Conservation (phyloP, 2,113 vertebrate species). For the Pteronura brasiliensis region DNA sequence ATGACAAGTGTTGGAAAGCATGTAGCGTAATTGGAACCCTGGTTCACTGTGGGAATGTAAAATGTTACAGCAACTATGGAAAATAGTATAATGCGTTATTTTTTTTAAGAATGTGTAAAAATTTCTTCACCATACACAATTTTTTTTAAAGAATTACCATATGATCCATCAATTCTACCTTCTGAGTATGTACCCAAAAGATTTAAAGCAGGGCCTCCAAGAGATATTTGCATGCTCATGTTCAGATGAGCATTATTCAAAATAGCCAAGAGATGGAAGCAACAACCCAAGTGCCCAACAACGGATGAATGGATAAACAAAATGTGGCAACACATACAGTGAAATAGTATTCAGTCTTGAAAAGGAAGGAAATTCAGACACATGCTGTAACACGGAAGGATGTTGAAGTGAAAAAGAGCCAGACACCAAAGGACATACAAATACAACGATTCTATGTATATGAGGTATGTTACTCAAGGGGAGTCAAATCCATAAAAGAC, state of each 20-base stretch:
- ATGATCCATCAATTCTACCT: neutral
- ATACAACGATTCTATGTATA: neutral
- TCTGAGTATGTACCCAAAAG: neutral
- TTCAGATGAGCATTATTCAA: neutral
- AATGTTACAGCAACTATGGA: neutral
- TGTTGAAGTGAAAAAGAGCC: neutral
- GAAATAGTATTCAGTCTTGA: neutral
- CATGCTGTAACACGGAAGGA: neutral
- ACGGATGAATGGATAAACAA: neutral
- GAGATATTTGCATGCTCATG: neutral
- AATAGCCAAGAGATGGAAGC: neutral
- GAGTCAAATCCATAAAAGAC: neutral
- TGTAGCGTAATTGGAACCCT: neutral
- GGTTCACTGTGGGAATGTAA: neutral
- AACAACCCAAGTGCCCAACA: too few species aligned
- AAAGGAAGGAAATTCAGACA: neutral
- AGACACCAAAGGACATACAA: neutral
- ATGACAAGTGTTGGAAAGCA: neutral
- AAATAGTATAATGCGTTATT: neutral
- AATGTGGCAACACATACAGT: fast-evolving
- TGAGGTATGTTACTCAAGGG: neutral
- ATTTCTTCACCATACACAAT: too few species aligned
- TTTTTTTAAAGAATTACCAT: neutral
- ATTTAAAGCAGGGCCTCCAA: neutral
- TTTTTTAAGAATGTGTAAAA: too few species aligned